Percentiles rank a stretch among this genome's conserved stretches.
Evolutionary conservation across 2,797 vertebrate genomes (phyloP).

Genomic region (Lophura swinhoii): DNA sequence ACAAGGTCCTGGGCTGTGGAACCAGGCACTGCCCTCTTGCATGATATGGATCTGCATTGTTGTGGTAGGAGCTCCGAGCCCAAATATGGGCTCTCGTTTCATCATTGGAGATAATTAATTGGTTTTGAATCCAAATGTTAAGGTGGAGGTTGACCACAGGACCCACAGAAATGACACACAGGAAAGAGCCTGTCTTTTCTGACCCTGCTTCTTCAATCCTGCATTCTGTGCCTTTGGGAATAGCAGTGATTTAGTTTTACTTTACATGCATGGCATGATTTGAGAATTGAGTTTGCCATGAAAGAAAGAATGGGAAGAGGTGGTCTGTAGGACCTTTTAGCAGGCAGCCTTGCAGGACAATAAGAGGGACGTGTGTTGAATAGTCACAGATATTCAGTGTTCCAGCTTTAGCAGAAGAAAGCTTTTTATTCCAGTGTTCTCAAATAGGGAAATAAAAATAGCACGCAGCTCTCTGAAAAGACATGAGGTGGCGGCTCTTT

Average conservation of each 20-base stretch:
- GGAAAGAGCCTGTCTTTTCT: background rate
- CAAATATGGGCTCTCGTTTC: background rate
- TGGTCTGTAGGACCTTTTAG: background rate
- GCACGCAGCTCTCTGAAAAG: background rate
- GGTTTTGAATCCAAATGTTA: background rate
- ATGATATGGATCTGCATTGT: accelerated
- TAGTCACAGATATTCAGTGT: background rate
- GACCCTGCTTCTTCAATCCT: background rate
- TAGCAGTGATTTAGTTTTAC: background rate
- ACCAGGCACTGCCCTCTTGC: background rate
- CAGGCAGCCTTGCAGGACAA: background rate
- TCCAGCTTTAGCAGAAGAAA: background rate
- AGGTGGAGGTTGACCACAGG: background rate
- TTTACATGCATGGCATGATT: background rate
- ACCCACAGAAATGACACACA: background rate
- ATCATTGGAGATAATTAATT: background rate
- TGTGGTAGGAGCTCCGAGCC: background rate
- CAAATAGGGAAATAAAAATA: background rate
- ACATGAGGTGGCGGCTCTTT: background rate
- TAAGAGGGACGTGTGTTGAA: background rate
- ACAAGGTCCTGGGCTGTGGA: background rate
- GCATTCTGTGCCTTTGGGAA: background rate
- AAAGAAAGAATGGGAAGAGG: background rate
- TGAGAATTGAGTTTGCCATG: background rate
- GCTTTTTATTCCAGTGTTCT: background rate